Percentiles rank a stretch among this genome's conserved stretches.
These are phyloP conservation scores for Papilio gigon DNA, from an alignment of 2,888 invertebrate species.

Conservation along the genomic window DNA sequence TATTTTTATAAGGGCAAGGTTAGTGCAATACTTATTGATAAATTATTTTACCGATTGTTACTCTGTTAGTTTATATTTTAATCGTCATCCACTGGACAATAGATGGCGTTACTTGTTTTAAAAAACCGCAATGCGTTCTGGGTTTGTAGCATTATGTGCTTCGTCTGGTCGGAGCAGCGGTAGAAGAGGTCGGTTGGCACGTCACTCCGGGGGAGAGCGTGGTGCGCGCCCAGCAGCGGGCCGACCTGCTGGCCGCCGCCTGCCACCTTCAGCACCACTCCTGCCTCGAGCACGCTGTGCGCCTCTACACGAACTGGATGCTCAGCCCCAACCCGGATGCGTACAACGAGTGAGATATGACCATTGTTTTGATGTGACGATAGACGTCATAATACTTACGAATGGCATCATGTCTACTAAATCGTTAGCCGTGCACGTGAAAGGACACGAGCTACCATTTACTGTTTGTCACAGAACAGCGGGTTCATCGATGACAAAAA, in stretches of 20 bases:
- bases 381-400: too few species aligned
- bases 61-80: background rate
- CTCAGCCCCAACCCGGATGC: constrained; percentile 86
- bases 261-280: constrained; percentile 88
- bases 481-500: background rate
- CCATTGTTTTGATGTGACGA: background rate
- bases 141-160: constrained; percentile 85
- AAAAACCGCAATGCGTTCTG: background rate
- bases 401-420: too few species aligned
- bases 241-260: constrained; percentile 87
- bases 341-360: constrained; percentile 86
- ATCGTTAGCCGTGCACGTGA: too few species aligned
- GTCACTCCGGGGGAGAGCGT: constrained; percentile 85
- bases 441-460: background rate
- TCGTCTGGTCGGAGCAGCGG: constrained; percentile 85
- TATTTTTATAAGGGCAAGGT: constrained; percentile 32
- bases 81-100: background rate
- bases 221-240: constrained; percentile 86
- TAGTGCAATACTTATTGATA: background rate
- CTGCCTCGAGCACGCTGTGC: constrained; percentile 88
- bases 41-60: background rate
- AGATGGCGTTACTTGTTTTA: constrained; percentile 5
- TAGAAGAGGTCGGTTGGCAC: constrained; percentile 86
- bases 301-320: constrained; percentile 90
- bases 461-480: background rate